Evolutionary conservation across 2,113 vertebrate species (phyloP).

Genomic region (Himantopus leucocephalus): DNA sequence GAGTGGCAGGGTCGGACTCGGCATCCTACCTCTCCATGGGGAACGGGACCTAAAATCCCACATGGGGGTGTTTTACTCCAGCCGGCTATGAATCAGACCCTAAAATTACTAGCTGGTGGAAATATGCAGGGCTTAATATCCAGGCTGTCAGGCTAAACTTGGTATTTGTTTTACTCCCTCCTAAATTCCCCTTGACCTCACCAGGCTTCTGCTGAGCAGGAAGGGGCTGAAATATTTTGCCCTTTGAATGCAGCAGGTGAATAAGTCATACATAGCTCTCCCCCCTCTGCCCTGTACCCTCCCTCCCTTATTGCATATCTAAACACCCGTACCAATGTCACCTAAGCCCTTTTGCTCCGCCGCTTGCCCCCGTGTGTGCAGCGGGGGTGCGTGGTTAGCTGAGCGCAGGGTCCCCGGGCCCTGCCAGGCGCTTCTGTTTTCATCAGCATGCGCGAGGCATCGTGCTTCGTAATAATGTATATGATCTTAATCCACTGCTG

Average conservation of each 20-base stretch:
- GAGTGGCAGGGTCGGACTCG: neutral
- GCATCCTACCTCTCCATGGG: neutral
- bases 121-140: neutral
- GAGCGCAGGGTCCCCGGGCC: neutral
- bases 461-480: neutral
- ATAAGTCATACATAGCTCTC: neutral
- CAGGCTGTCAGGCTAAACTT: neutral
- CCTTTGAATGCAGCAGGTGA: neutral
- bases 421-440: neutral
- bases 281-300: neutral
- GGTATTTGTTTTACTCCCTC: neutral
- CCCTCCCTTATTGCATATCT: rapidly evolving
- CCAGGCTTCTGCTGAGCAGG: neutral
- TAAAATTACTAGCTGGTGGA: neutral
- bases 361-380: rapidly evolving
- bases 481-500: conserved; percentile 4
- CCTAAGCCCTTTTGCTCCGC: neutral
- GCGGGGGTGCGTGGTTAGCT: rapidly evolving
- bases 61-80: neutral
- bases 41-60: neutral
- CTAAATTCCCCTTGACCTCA: neutral
- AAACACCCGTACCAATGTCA: rapidly evolving
- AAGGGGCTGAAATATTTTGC: neutral
- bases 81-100: neutral
- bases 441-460: conserved; percentile 3